A percentile compares a stretch with the other conserved stretches of the same genome.
These are phyloP conservation scores for Bombus polaris DNA, from an alignment of 1,140 invertebrate species.

Conservation along the genomic window DNA sequence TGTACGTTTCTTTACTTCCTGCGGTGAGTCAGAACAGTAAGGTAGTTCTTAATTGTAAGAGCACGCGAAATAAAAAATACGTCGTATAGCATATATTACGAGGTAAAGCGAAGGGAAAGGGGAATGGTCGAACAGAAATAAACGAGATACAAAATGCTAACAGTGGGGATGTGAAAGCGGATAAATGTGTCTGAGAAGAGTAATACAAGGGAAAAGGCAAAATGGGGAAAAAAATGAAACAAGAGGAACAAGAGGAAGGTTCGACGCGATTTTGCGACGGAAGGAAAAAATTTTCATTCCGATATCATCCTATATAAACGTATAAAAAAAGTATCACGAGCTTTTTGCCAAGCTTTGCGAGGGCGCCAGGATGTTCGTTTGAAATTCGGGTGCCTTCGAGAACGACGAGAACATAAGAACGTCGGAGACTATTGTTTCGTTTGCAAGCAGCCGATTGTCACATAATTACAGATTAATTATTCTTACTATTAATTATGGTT, in stretches of 20 bases:
- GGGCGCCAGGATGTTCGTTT: conserved; percentile 14
- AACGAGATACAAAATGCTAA: not conserved
- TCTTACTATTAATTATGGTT: conserved; percentile 65
- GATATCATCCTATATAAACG: conserved; percentile 63
- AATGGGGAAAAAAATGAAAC: not conserved
- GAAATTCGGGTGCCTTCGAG: conserved; percentile 28
- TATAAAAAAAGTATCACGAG: conserved; percentile 63
- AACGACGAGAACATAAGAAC: conserved; percentile 52
- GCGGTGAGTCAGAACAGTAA: conserved; percentile 31
- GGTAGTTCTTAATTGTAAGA: conserved; percentile 34
- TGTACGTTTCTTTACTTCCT: conserved; percentile 60
- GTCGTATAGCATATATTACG: conserved; percentile 20
- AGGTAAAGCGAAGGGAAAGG: conserved; percentile 15
- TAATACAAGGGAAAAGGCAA: not conserved
- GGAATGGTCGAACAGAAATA: conserved; percentile 21
- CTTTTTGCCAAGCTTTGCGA: conserved; percentile 64
- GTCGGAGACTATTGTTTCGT: conserved; percentile 63
- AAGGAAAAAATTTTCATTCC: conserved; percentile 43
- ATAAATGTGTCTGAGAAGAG: not conserved
- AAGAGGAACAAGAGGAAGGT: conserved; percentile 3
- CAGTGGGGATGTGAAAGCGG: not conserved
- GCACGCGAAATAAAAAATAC: conserved; percentile 23
- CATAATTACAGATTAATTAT: conserved; percentile 65
- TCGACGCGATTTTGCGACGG: conserved; percentile 12
- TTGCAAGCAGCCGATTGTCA: conserved; percentile 61